A percentile compares a stretch with the other conserved stretches of the same genome.
Conservation (phyloP, 2,797 vertebrate species). For the Chiloscyllium punctatum region DNA sequence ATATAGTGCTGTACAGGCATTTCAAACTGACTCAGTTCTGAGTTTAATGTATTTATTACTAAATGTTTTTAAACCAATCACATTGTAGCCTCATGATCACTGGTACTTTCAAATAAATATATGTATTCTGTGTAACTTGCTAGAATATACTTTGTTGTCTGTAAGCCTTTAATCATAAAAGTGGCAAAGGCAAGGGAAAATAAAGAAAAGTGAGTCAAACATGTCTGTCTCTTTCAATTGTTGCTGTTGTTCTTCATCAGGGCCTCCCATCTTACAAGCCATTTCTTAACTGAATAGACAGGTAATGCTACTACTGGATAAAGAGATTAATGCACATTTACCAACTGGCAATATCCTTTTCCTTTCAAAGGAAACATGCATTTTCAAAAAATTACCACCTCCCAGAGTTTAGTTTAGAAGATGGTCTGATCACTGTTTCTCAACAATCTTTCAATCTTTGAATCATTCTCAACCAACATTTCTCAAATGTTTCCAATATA, state of each 20-base stretch:
- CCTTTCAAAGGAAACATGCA: not conserved
- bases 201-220: constrained; percentile 10
- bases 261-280: not conserved
- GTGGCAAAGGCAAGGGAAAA: not conserved
- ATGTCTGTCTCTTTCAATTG: not conserved
- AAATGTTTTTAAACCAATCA: constrained; percentile 17
- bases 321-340: not conserved
- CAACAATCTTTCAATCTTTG: too few species aligned
- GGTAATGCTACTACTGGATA: not conserved
- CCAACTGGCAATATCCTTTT: not conserved
- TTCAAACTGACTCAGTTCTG: constrained; percentile 12
- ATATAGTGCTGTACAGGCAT: not conserved
- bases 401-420: not conserved
- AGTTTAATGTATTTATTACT: constrained; percentile 32
- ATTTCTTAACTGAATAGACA: not conserved
- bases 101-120: not conserved
- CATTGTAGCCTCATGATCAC: not conserved
- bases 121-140: constrained; percentile 15
- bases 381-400: too few species aligned
- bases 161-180: constrained; percentile 5
- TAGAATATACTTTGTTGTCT: not conserved
- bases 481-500: not conserved
- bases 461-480: not conserved
- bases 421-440: not conserved
- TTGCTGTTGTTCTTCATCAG: not conserved